phyloP scores from a whole-genome alignment of 2,797 vertebrate species.

The Lagocephalus sceleratus region DNA sequence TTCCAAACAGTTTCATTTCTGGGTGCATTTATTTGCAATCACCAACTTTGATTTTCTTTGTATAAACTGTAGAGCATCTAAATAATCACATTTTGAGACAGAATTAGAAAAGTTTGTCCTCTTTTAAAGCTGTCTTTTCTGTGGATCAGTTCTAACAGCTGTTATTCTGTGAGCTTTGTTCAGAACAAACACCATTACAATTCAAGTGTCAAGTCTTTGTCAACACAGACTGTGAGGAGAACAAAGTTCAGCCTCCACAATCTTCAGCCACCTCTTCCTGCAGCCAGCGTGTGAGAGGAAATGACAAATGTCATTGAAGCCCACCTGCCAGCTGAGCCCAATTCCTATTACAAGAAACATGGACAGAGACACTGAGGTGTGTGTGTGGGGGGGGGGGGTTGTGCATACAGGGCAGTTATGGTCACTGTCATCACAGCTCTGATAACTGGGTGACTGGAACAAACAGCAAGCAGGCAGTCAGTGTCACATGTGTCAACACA shows the following conservation, averaged over 20 bases:
- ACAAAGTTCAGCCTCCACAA: not conserved
- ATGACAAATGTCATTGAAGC: constrained; percentile 40
- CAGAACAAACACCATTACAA: not conserved
- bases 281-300: constrained; percentile 26
- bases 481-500: constrained; percentile 2
- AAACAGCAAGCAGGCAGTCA: constrained; percentile 11
- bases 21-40: no score
- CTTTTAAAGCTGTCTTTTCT: no score
- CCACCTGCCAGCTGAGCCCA: constrained; percentile 52
- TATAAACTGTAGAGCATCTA: no score
- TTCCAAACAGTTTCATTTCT: no score
- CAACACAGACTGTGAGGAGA: not conserved
- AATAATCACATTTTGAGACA: no score
- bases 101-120: no score
- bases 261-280: constrained; percentile 10
- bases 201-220: not conserved
- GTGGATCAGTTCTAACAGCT: no score
- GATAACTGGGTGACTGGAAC: constrained; percentile 25
- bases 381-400: constrained; percentile 27
- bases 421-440: constrained; percentile 36
- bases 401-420: constrained; percentile 36
- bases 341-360: constrained; percentile 48
- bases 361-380: constrained; percentile 16
- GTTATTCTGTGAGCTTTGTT: no score
- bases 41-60: no score